Conservation (phyloP, 2,113 vertebrate genomes). For the Ibidorhyncha struthersii region DNA sequence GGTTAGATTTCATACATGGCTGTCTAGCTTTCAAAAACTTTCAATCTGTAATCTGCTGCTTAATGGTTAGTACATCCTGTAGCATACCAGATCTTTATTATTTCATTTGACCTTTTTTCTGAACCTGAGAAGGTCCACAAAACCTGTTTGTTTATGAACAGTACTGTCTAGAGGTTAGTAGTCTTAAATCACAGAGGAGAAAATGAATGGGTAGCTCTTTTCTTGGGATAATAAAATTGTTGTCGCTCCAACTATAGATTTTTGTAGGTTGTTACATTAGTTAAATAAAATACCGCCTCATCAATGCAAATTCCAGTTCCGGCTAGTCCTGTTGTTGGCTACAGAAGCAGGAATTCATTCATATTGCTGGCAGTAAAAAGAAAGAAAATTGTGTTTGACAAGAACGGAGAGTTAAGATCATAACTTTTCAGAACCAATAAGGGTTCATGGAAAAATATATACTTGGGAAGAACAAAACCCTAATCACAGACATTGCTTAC, state of each 20-base stretch:
- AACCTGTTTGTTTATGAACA: conserved; percentile 64
- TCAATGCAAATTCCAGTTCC: conserved; percentile 62
- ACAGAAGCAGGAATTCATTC: conserved; percentile 52
- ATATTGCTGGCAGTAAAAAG: conserved; percentile 47
- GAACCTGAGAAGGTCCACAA: conserved; percentile 58
- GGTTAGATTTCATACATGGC: conserved; percentile 47
- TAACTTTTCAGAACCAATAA: conserved; percentile 72
- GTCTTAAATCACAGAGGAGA: conserved; percentile 48
- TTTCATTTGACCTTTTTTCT: conserved; percentile 62
- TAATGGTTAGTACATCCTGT: conserved; percentile 66
- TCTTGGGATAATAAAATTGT: conserved; percentile 36
- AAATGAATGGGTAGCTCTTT: conserved; percentile 42
- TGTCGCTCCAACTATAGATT: conserved; percentile 47
- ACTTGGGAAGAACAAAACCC: conserved; percentile 65
- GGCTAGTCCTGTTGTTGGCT: conserved; percentile 44
- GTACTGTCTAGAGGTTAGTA: neutral
- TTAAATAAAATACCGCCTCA: conserved; percentile 58
- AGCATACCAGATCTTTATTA: conserved; percentile 56
- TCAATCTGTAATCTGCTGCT: conserved; percentile 65
- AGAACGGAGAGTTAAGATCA: conserved; percentile 60
- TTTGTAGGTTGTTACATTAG: conserved; percentile 40
- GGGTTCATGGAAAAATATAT: conserved; percentile 54
- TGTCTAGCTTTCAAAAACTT: conserved; percentile 64
- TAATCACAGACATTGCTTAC: conserved; percentile 60
- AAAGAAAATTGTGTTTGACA: conserved; percentile 69